phyloP scores from a whole-genome alignment of 1,140 invertebrate species.

The Drosophila seguyi region DNA sequence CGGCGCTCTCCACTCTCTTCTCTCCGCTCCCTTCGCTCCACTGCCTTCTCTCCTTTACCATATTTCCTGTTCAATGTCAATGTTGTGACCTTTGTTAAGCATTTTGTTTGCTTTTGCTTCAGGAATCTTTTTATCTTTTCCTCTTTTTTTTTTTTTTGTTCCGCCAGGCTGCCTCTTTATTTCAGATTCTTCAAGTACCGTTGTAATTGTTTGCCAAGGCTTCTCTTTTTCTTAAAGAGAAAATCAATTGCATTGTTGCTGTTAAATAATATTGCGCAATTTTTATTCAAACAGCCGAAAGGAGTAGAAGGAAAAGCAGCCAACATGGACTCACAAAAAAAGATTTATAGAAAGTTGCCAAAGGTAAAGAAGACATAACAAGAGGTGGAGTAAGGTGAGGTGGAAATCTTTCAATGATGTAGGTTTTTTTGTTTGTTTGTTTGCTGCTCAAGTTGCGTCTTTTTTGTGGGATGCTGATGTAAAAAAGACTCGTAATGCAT shows the following conservation, averaged over 20 bases:
- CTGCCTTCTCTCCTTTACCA: not conserved
- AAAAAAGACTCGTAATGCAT: constrained; percentile 24
- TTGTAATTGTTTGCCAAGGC: constrained; percentile 72
- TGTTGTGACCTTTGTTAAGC: constrained; percentile 82
- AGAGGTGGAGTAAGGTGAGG: constrained; percentile 2
- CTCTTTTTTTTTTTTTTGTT: not conserved
- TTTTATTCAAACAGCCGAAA: constrained; percentile 68
- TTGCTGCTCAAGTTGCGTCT: constrained; percentile 10
- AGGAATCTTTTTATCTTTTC: constrained; percentile 51
- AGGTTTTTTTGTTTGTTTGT: constrained; percentile 24
- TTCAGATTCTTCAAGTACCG: constrained; percentile 69
- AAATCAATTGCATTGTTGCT: constrained; percentile 81
- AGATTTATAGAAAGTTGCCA: constrained; percentile 37
- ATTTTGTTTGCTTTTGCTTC: constrained; percentile 69
- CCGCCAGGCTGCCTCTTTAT: constrained; percentile 9
- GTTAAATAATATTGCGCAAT: constrained; percentile 80
- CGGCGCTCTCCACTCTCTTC: not conserved
- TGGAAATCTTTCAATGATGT: constrained; percentile 38
- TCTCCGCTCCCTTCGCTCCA: not conserved
- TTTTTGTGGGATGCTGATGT: constrained; percentile 25
- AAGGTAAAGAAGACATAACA: constrained; percentile 21
- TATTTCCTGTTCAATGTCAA: constrained; percentile 74
- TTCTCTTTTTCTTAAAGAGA: constrained; percentile 47
- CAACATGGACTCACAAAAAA: constrained; percentile 2
- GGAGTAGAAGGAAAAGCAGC: constrained; percentile 16